Evolutionary conservation across 2,113 vertebrate genomes (phyloP).

Genomic region (Microcebus tavaratra): DNA sequence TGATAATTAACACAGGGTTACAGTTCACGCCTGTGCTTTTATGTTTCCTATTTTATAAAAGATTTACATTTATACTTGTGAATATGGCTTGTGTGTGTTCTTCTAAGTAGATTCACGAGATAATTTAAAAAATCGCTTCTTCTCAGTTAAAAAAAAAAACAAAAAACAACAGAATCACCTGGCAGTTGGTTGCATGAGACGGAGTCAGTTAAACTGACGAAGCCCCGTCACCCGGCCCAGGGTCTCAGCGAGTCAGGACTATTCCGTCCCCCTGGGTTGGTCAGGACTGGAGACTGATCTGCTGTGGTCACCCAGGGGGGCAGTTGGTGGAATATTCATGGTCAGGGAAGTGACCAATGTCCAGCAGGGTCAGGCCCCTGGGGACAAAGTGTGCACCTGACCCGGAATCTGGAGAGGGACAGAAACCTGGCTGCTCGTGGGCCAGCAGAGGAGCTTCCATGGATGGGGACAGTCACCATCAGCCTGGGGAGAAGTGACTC

Average conservation of each 20-base stretch:
- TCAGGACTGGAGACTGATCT: background rate
- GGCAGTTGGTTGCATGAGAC: background rate
- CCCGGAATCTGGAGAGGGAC: background rate
- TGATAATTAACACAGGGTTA: slow-evolving; percentile 84
- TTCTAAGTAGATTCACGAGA: no score
- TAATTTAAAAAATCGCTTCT: no score
- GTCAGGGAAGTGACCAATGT: background rate
- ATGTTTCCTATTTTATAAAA: slow-evolving; percentile 78
- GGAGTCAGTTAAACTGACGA: background rate
- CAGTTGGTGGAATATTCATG: background rate
- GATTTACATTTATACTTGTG: slow-evolving; percentile 88
- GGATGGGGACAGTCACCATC: background rate
- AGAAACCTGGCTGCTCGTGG: background rate
- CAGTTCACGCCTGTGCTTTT: slow-evolving; percentile 85
- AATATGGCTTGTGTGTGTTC: slow-evolving; percentile 84
- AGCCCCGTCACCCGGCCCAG: background rate
- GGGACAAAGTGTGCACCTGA: background rate
- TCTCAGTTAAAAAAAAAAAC: slow-evolving; percentile 74
- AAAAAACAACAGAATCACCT: background rate
- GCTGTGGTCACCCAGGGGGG: background rate
- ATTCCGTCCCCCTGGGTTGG: background rate
- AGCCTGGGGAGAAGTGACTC: background rate
- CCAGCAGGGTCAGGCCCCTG: background rate
- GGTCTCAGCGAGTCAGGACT: background rate
- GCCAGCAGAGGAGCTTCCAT: no score